Conservation (phyloP, 1,140 invertebrate genomes). For the Battus philenor region DNA sequence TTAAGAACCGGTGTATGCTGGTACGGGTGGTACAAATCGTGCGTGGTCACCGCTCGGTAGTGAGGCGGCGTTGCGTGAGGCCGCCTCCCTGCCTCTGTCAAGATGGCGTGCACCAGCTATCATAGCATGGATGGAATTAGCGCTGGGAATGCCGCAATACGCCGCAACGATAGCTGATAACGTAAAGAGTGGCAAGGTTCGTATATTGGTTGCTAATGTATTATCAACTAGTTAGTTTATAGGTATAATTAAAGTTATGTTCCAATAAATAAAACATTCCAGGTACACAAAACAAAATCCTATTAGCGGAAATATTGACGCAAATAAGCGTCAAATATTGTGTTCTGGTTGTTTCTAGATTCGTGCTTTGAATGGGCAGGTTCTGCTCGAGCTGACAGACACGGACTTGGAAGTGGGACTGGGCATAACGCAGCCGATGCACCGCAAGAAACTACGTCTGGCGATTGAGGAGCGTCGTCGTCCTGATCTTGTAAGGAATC, state of each 20-base stretch:
- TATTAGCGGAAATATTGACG: constrained; percentile 37
- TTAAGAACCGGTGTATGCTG: constrained; percentile 66
- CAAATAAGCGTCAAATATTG: constrained; percentile 73
- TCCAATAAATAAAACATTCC: constrained; percentile 1
- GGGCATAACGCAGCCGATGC: constrained; percentile 92
- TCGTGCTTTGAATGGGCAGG: constrained; percentile 82
- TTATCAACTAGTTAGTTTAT: background rate
- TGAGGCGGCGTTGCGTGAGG: constrained; percentile 85
- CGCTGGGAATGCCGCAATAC: constrained; percentile 95
- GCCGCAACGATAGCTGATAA: constrained; percentile 92
- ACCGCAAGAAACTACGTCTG: constrained; percentile 93
- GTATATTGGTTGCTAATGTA: too few species aligned
- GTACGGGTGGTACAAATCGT: constrained; percentile 58
- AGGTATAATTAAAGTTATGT: background rate
- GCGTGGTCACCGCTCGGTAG: constrained; percentile 85
- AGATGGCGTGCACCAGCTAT: constrained; percentile 95
- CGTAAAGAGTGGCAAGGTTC: constrained; percentile 95
- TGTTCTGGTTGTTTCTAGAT: constrained; percentile 78
- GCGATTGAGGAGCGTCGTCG: constrained; percentile 95
- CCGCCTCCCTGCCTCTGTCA: constrained; percentile 91
- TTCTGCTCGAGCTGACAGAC: constrained; percentile 92
- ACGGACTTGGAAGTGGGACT: constrained; percentile 91
- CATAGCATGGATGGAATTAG: constrained; percentile 94
- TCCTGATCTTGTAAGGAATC: constrained; percentile 89
- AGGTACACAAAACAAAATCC: constrained; percentile 11